Conservation (phyloP, 2,113 vertebrate genomes). For the Ailurus styani region DNA sequence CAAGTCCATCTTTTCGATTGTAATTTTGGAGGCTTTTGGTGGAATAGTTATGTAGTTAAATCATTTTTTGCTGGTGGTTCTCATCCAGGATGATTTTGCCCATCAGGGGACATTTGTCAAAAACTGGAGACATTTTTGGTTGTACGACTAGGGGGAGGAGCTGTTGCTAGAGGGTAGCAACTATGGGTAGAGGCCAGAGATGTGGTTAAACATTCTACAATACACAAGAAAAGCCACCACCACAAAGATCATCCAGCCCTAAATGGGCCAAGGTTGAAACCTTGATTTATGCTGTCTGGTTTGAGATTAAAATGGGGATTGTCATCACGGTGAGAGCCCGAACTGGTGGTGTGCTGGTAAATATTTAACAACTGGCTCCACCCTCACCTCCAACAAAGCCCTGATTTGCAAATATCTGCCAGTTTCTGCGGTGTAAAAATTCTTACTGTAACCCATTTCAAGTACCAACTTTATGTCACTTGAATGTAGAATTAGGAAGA, state of each 20-base stretch:
- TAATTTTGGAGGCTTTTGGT: neutral
- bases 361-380: neutral
- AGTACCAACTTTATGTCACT: neutral
- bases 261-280: neutral
- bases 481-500: neutral
- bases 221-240: neutral
- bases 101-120: neutral
- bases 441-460: neutral
- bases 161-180: neutral
- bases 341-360: neutral
- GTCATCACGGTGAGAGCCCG: neutral
- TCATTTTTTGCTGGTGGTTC: neutral
- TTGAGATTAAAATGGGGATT: neutral
- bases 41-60: neutral
- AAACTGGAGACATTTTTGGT: neutral
- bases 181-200: neutral
- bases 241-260: neutral
- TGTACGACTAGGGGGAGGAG: neutral
- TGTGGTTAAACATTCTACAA: neutral
- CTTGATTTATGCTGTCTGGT: neutral
- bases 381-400: neutral
- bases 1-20: neutral
- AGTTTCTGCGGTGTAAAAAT: neutral
- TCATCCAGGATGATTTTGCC: neutral
- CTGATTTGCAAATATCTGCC: neutral